phyloP scores from a whole-genome alignment of 2,888 invertebrate genomes.

The Agapostemon virescens region DNA sequence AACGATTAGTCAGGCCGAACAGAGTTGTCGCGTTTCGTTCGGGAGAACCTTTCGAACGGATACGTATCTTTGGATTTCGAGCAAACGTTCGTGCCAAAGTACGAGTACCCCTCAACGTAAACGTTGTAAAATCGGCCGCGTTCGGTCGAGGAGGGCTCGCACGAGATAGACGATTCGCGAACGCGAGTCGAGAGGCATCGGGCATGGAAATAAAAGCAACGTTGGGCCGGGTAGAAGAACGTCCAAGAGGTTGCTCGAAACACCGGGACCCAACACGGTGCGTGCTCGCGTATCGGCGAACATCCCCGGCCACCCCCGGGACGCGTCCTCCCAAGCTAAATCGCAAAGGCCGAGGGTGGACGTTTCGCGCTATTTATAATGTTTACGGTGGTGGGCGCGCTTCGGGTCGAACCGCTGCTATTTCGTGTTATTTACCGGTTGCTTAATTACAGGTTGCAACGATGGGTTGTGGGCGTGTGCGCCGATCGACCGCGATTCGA shows the following conservation, averaged over 20 bases:
- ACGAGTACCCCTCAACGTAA: neutral
- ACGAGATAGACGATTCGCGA: neutral
- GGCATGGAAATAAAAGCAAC: neutral
- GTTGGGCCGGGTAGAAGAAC: neutral
- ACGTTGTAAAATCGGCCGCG: neutral
- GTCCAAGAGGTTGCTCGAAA: neutral
- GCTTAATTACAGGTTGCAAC: conserved; percentile 45
- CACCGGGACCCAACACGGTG: neutral
- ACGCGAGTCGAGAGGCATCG: no score
- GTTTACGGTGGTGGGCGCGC: conserved; percentile 57
- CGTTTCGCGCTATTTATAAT: conserved; percentile 67
- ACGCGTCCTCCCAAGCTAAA: conserved; percentile 56
- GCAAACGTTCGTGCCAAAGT: neutral
- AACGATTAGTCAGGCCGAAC: neutral
- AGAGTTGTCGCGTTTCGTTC: neutral
- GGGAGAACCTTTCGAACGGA: no score
- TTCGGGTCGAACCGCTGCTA: conserved; percentile 32
- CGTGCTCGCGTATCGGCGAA: conserved; percentile 13
- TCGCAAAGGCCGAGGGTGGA: conserved; percentile 66
- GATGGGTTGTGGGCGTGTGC: conserved; percentile 31
- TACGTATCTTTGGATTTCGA: neutral
- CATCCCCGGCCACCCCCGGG: neutral
- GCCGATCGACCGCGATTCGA: conserved; percentile 40
- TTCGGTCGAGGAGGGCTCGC: neutral
- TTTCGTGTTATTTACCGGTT: conserved; percentile 57